Base-by-base conservation (phyloP, 2,888 invertebrate genomes). In the Cheilosia soror region DNA sequence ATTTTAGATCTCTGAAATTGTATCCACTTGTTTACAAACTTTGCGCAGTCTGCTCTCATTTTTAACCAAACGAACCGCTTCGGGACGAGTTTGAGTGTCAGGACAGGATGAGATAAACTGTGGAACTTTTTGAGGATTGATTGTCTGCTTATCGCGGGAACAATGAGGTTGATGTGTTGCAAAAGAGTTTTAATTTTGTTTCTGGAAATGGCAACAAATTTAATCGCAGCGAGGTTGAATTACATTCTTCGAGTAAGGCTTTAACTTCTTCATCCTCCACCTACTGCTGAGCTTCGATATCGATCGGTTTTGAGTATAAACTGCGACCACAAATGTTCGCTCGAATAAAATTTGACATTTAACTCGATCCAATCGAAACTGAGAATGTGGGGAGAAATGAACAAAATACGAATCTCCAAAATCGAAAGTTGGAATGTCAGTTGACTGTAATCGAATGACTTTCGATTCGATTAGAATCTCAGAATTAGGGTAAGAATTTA, bases 61-160 rank as follows among this genome's bases (percentile, higher is more conserved):
- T 42, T 42, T 5, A 13, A 13, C 42, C 42, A 42, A 42, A 42
- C 42, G 4, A 42, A 42, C 11, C 42, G n/a, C 1, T n/a, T 9
- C 11, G 5, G n/a, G 11, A 42, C 9, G 42, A 42, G 42, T 42
- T n/a, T 42, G 5, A 42, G 6, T 37, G 37, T 37, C 37, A 11
- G 57, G n/a, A n/a, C 63, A 5, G 81, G 78, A 31, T 85, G 85
- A 2, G 71, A 47, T 37, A 73, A 44, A 11, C 44, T 42, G 31
- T 87, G 79, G 4, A 72, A 27, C 4, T 49, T 25, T 9, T 33
- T 55, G 11, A 87, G n/a, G 25, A 69, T 20, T 15, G n/a, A 1
- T 63, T 55, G 5, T 47, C 57, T 68, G 37, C 13, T 55, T 7
- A 11, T 40, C 6, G n/a, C 20, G 9, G 73, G 72, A 3, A 80